A percentile compares a stretch with the other conserved stretches of the same genome.
These are phyloP conservation scores for Euproctis similis DNA, from an alignment of 2,888 invertebrate genomes.

Conservation along the genomic window DNA sequence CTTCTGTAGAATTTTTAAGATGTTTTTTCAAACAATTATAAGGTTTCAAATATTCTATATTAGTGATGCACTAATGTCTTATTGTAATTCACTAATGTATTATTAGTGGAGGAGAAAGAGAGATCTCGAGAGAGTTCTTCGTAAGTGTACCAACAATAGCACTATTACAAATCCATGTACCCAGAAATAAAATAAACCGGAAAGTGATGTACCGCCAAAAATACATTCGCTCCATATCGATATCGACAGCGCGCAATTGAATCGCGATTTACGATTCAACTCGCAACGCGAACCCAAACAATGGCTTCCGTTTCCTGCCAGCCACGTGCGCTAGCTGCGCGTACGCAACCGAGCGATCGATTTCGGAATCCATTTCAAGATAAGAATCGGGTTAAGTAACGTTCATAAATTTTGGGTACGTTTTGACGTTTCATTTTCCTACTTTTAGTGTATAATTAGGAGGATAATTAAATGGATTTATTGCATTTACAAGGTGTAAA, in stretches of 20 bases:
- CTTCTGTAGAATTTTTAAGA: no score
- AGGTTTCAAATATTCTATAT: no score
- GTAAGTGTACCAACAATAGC: neutral
- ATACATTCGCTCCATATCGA: constrained; percentile 8
- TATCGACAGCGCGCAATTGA: constrained; percentile 31
- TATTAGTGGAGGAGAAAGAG: no score
- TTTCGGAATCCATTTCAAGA: constrained; percentile 18
- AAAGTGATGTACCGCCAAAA: constrained; percentile 15
- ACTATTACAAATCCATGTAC: constrained; percentile 13
- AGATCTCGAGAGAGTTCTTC: no score
- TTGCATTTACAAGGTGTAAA: constrained; percentile 1
- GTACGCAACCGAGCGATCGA: constrained; percentile 20
- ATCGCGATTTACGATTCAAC: constrained; percentile 49
- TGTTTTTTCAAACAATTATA: no score
- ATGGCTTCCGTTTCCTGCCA: constrained; percentile 64
- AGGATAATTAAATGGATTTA: constrained; percentile 3
- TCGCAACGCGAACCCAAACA: constrained; percentile 42
- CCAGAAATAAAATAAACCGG: constrained; percentile 18
- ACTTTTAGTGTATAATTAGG: neutral
- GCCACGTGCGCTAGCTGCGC: constrained; percentile 53
- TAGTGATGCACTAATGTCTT: no score
- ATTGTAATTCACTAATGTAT: no score
- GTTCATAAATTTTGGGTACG: constrained; percentile 6
- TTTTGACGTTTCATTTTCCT: neutral
- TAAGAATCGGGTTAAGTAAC: constrained; percentile 11